Base-by-base conservation (phyloP, 2,113 vertebrate species). In the Toxotes chatareus region DNA sequence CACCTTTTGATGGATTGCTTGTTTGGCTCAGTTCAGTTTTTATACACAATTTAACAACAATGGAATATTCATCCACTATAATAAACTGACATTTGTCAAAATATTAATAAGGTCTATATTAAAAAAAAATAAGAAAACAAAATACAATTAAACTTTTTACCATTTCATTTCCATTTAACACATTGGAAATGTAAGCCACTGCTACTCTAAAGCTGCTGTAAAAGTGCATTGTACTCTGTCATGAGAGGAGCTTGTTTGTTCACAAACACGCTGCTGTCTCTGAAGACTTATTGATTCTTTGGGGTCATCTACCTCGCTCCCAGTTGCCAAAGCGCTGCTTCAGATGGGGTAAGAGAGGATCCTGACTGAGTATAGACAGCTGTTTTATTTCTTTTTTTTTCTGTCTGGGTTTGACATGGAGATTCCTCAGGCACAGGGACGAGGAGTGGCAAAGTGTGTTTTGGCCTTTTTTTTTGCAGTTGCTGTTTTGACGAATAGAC, bases 401-500 rank as follows among this genome's bases (percentile, higher is more conserved):
- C 46, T 57, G 60, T 57, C 73, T 51, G 12, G 4, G 7, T 73
- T 71, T 88, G 86, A 79, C 46, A 56, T 55, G 31, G 49, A 56
- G 42, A 80, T 80, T 75, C 56, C 46, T 68, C 63, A 80, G 61
- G 56, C 66, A n/a, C 38, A 40, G 84, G 62, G 63, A 85, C 34
- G 21, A 3, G 19, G 19, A 63, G 71, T 21, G n/a, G 61, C 9
- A 59, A 36, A 27, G 31, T 40, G 46, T 74, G 42, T 83, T 77
- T 75, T 79, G 53, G 67, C 60, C 80, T 42, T 68, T 72, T 27
- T 27, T 27, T 46, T 76, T 67, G 74, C 61, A 79, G 60, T 76
- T 67, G 14, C 68, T 62, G 75, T 69, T 79, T 73, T 90, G 73
- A 93, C 89, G 83, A 90, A 94, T 93, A 79, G 82, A 83, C 73